A percentile compares a stretch with the other conserved stretches of the same genome.
These are phyloP conservation scores for Cephalotes varians DNA, from an alignment of 2,888 invertebrate genomes.

Conservation along the genomic window DNA sequence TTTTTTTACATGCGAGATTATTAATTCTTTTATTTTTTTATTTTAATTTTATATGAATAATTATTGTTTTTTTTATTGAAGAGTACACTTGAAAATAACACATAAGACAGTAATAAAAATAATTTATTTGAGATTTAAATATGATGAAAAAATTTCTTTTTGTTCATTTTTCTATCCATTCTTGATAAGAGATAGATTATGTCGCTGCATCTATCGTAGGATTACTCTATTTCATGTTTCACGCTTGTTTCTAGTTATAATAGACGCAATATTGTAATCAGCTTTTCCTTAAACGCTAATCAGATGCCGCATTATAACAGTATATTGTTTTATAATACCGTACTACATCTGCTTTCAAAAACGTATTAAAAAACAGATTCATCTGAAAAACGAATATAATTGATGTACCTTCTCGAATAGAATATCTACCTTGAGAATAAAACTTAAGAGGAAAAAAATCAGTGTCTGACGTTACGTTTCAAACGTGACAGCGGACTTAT, in stretches of 20 bases:
- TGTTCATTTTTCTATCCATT: not conserved
- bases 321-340: not conserved
- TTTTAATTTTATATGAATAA: not conserved
- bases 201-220: not conserved
- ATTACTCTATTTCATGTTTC: constrained; percentile 6
- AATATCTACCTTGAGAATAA: not conserved
- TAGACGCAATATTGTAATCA: not conserved
- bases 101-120: not conserved
- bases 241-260: constrained; percentile 14
- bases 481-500: not conserved
- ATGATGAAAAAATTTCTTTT: not conserved
- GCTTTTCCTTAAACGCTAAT: constrained; percentile 8
- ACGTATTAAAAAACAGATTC: constrained; percentile 6
- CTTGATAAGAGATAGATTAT: not conserved
- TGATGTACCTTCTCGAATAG: not conserved
- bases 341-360: not conserved
- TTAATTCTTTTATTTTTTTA: not conserved
- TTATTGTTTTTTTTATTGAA: not conserved
- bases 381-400: constrained; percentile 2
- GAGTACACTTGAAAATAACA: not conserved
- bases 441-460: not conserved
- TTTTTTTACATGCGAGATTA: not conserved
- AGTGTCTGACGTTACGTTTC: not conserved
- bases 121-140: constrained; percentile 7
- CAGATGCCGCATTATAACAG: constrained; percentile 3